These are phyloP conservation scores for Danio kyathit DNA, from an alignment of 2,797 vertebrate species.

Conservation along the genomic window DNA sequence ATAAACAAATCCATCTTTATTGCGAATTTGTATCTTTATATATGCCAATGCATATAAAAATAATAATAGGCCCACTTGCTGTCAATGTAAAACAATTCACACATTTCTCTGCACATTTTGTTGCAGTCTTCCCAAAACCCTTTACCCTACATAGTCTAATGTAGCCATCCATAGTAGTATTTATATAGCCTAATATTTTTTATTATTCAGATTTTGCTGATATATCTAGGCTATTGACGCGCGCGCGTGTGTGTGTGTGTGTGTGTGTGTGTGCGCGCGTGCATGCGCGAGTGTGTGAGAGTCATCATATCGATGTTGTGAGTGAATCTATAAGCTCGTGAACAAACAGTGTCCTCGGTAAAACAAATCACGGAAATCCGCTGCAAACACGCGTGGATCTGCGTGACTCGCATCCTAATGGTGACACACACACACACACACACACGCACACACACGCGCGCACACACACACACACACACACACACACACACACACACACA, in stretches of 20 bases:
- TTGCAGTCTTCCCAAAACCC: too few species aligned
- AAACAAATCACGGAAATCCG: constrained; percentile 21
- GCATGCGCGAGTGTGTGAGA: constrained; percentile 49
- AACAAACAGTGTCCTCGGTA: constrained; percentile 12
- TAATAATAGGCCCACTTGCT: too few species aligned
- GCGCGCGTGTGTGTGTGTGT: too few species aligned
- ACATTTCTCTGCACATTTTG: too few species aligned
- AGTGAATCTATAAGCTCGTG: constrained; percentile 40
- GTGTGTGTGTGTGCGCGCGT: background rate
- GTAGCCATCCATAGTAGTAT: too few species aligned
- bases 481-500: background rate
- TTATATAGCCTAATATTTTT: too few species aligned
- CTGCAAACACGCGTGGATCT: constrained; percentile 12
- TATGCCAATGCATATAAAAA: too few species aligned
- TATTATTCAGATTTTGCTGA: too few species aligned
- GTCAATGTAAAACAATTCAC: too few species aligned
- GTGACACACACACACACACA: background rate
- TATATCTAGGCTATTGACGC: too few species aligned
- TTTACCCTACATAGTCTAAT: too few species aligned
- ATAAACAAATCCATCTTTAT: background rate
- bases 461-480: background rate
- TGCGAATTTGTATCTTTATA: background rate
- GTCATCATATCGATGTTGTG: constrained; percentile 62
- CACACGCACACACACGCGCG: background rate
- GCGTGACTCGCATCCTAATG: background rate